Evolutionary conservation across 2,888 invertebrate species (phyloP), one percentile per base, ranked within the genome.

Genomic region (Magallana nippona): DNA sequence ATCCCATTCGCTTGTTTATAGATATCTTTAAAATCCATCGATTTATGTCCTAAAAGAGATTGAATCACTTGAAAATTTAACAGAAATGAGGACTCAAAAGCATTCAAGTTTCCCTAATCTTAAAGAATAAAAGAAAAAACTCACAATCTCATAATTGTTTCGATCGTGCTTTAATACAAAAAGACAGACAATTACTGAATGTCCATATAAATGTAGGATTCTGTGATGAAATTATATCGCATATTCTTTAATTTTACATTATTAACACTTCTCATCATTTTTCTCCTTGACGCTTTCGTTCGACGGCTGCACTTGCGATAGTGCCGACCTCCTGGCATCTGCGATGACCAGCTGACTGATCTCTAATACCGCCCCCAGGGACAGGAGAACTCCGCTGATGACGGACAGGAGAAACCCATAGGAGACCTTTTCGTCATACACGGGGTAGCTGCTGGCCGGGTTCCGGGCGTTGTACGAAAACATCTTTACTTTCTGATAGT

Each of bases 401-500:
- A 71, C 71, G 10, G 71, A 71, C 27, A 27, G 71, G 2, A 71
- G 11, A 27, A 71, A 71, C 27, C 71, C 71, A 17, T 71, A 27
- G 27, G 71, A 71, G 5, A 71, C 71, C 27, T 13, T 27, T 2
- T 71, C 27, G 32, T 71, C 71, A 22, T 71, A 15, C 15, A 27
- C 32, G 1, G 27, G 71, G 1, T 71, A 71, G 71, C 32, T 71
- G 32, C 71, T 71, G 13, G 27, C 27, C 2, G 71, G 27, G 11
- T 13, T 71, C 17, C 32, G 22, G 5, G 27, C 71, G 13, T 71
- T 71, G 71, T 11, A 71, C 19, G 71, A 71, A 71, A 71, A 27
- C 27, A 13, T 71, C 13, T 71, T 27, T 3, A 71, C 71, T 71
- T 60, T 71, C 71, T 71, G 71, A 32, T 71, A 71, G 71, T 71